These are phyloP conservation scores for Pelvicachromis taeniatus DNA, from an alignment of 2,113 vertebrate genomes.

Conservation along the genomic window DNA sequence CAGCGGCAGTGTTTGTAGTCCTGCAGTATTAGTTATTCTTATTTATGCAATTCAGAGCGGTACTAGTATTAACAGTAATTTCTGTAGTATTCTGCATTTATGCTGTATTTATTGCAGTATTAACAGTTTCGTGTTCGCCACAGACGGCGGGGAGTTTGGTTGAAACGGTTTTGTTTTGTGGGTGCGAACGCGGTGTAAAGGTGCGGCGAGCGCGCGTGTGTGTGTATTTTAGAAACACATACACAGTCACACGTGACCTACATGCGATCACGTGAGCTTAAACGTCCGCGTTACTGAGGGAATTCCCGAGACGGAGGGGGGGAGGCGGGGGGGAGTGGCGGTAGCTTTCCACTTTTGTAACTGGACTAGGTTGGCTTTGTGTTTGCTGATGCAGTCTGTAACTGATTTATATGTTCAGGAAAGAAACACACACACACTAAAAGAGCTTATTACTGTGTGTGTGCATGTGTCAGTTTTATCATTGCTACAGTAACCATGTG, in stretches of 20 bases:
- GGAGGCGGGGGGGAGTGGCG: accelerated
- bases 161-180: not conserved
- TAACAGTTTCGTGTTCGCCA: not conserved
- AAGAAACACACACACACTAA: too few relatives aligned
- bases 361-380: accelerated
- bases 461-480: not conserved
- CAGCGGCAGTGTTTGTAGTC: accelerated
- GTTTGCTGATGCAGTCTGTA: not conserved
- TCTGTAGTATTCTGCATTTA: not conserved
- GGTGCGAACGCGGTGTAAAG: not conserved
- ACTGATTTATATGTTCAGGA: too few relatives aligned
- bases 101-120: not conserved
- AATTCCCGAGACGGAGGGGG: accelerated
- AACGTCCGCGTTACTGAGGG: accelerated
- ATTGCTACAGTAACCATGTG: not conserved
- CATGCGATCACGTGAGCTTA: not conserved
- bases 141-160: accelerated
- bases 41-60: accelerated
- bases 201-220: not conserved
- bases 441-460: not conserved
- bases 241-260: accelerated
- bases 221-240: too few relatives aligned
- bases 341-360: not conserved
- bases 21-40: not conserved
- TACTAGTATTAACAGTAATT: not conserved